Base-by-base conservation (phyloP, 2,113 vertebrate genomes). In the Triplophysa rosa region DNA sequence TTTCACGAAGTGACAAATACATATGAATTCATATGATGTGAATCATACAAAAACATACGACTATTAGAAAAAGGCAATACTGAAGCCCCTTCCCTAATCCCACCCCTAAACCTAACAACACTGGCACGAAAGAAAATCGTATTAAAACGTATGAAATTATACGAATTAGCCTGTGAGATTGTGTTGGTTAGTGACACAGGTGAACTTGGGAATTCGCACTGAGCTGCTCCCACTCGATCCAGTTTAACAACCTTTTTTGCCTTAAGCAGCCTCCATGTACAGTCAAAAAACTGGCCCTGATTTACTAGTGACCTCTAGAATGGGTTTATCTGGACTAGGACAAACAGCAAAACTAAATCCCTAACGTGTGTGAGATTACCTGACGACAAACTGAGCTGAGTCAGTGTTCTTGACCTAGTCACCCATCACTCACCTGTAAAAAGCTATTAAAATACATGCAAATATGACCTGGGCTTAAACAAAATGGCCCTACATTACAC, bases 301-400 rank as follows among this genome's bases (percentile, higher is more conserved):
- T 84, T 71, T 79, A 84, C 83, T 80, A 82, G 83, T 91, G 88
- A 93, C 92, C 93, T 93, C 90, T 79, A 90, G 85, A 87, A 85
- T 84, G 78, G 86, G 86, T 84, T 92, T 90, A 90, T 78, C 85
- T 81, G 73, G 64, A 82, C 84, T 70, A 87, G 88, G 89, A 88
- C 90, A 90, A 89, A 91, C 88, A 88, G 87, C 87, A 91, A 90
- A 89, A 88, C 84, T 89, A 92, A 93, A 92, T 92, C 91, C 89
- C 86, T 74, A 84, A 79, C 86, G 88, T 84, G 89, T 58, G 85
- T 78, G 82, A 89, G 91, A 92, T 92, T 92, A 93, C 91, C 90
- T 90, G 21, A 68, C 73, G 54, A 86, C 88, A 89, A 19, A 29
- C 42, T 14, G 56, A 84, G 80, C 24, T 64, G 24, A 52, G 59